Evolutionary conservation across 1,140 invertebrate genomes (phyloP), one percentile per base, ranked within the genome.

Genomic region (Parasteatoda tepidariorum): DNA sequence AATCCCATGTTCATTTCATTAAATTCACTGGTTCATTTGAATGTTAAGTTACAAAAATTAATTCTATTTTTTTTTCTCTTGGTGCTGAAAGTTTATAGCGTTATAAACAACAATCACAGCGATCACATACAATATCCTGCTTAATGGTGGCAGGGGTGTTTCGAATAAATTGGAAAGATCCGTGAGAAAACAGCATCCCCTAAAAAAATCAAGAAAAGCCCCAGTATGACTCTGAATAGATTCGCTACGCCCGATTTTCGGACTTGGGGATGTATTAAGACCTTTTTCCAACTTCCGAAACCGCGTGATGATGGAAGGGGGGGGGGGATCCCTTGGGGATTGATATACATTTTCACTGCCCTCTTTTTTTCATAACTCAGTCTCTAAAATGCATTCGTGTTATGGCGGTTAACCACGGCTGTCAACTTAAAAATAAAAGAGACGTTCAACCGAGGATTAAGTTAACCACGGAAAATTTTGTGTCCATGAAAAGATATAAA

Each of bases 351-450:
- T 26, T 70, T n/a, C 1, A 11, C 18, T 13, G 15, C 54, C n/a
- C 30, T 28, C 22, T 30, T 24, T 26, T 30, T 59, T 22, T 31
- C 31, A 38, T 67, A 38, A 38, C 64, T 38, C 34, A 11, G 33
- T 31, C 18, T 9, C 64, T 15, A 18, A 38, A 67, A 67, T 34
- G 31, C 7, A 67, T 67, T 22, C 31, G n/a, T 38, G 64, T 38
- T 41, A n/a, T 28, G 33, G 55, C 6, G 71, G 28, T 76, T 76
- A 76, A 64, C 74, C 74, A 76, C 74, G 74, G 18, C 48, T 76
- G 74, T 76, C 74, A 76, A 76, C 59, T 76, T 66, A 76, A 61
- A 76, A 64, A 76, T 76, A 76, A 76, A 64, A 66, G 74, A 76
- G 61, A 64, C 74, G 74, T 64, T 64, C 11, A 76, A 64, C 26